These are phyloP conservation scores for Spodoptera picta DNA, from an alignment of 2,888 invertebrate genomes.

Conservation along the genomic window DNA sequence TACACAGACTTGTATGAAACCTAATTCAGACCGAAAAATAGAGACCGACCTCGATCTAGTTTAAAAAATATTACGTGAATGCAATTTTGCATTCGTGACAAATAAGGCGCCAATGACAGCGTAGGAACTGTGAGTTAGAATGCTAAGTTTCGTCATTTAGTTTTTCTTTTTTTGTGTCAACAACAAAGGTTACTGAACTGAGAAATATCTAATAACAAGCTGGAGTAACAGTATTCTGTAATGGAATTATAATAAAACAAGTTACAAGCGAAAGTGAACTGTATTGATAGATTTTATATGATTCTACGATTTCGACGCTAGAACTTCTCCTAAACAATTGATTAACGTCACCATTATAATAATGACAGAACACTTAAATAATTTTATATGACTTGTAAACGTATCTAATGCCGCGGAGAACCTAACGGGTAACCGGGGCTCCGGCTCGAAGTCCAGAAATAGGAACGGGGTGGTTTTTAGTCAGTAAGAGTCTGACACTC, in stretches of 20 bases:
- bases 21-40: slow-evolving; percentile 36
- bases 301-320: too few species aligned
- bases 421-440: too few species aligned
- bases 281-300: slow-evolving; percentile 11
- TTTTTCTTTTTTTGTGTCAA: slow-evolving; percentile 32
- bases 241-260: slow-evolving; percentile 39
- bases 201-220: slow-evolving; percentile 28
- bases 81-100: slow-evolving; percentile 34
- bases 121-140: slow-evolving; percentile 22
- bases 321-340: too few species aligned
- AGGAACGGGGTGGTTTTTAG: too few species aligned
- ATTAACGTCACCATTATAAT: too few species aligned
- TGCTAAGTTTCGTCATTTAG: slow-evolving; percentile 28
- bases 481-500: too few species aligned
- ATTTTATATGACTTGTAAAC: too few species aligned
- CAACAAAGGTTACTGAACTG: slow-evolving; percentile 46
- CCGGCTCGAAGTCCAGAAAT: too few species aligned
- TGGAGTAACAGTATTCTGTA: slow-evolving; percentile 45
- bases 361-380: too few species aligned
- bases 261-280: slow-evolving; percentile 49
- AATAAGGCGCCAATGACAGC: slow-evolving; percentile 22
- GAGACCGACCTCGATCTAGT: slow-evolving; percentile 52
- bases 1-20: slow-evolving; percentile 19
- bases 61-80: slow-evolving; percentile 37
- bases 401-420: too few species aligned